Base-by-base conservation (phyloP, 2,888 invertebrate species). In the Pollenia labialis region DNA sequence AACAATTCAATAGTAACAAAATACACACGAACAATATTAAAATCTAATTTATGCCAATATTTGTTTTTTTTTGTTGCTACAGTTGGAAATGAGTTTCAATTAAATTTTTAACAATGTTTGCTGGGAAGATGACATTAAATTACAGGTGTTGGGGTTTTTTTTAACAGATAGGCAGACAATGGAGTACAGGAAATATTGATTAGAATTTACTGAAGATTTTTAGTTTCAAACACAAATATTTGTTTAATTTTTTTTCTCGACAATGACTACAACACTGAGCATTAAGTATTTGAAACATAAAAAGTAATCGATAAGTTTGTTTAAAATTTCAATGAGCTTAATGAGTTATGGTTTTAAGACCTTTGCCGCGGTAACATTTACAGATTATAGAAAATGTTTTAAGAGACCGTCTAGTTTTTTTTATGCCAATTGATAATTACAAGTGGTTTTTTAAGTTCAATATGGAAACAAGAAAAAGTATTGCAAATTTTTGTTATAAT, bases 101-200 rank as follows among this genome's bases (percentile, higher is more conserved):
- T 56, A 32, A 32, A 48, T 48, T 40, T 56, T 72, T 18, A 60
- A 72, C 40, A 71, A 46, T 64, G 56, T 66, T 76, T 52, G 81
- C 7, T 85, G 76, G 50, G 44, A 72, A 66, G 50, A 62, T 75
- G 66, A 23, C 52, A 76, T 66, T 81, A 58, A 76, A 81, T 85
- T 79, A 74, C 66, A 72, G 85, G 71, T 85, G 68, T 66, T 79
- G 66, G 60, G n/a, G n/a, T n/a, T 32, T 68, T 10, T 64, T 12
- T 12, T 23, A 8, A 44, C 44, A 46, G 32, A 40, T 11, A 16
- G 16, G 46, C 9, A 48, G 48, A 58, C 48, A 48, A 52, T 46
- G n/a, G 44, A 46, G 1, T 16, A 32, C 32, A 32, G 7, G 66
- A 44, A 44, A 56, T 46, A 42, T 58, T 9, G 16, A 69, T 18